phyloP scores from a whole-genome alignment of 2,888 invertebrate species.

The Spodoptera exigua region DNA sequence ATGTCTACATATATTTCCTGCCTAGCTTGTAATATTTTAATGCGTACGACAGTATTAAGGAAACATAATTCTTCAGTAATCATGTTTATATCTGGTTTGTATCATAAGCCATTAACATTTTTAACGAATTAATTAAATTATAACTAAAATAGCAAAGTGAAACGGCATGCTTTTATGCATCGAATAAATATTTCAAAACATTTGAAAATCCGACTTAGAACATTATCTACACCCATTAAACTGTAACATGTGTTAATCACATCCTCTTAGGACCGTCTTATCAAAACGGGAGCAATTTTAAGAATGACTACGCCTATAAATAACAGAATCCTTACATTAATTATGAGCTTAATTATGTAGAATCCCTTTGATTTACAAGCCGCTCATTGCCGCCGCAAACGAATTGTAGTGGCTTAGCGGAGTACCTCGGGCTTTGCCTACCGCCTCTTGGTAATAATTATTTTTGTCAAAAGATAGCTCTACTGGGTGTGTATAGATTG shows the following conservation, averaged over 20 bases:
- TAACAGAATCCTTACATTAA: conserved; percentile 87
- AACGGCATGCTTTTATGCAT: conserved; percentile 41
- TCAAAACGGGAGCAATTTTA: conserved; percentile 86
- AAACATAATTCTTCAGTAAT: conserved; percentile 78
- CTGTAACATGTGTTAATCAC: conserved; percentile 84
- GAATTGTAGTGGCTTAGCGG: conserved; percentile 87
- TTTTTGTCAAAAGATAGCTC: conserved; percentile 82
- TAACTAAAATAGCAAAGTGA: conserved; percentile 52
- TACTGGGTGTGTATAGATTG: conserved; percentile 70
- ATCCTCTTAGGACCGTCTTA: conserved; percentile 77
- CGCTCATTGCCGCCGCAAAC: conserved; percentile 87
- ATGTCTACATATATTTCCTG: conserved; percentile 78
- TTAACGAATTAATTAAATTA: conserved; percentile 65
- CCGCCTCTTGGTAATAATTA: conserved; percentile 82
- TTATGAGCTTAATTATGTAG: conserved; percentile 89
- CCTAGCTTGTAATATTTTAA: conserved; percentile 74
- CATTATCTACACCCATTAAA: conserved; percentile 80
- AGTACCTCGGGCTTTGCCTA: conserved; percentile 79
- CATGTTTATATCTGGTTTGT: conserved; percentile 65
- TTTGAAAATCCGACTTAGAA: conserved; percentile 62
- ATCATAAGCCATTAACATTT: conserved; percentile 58
- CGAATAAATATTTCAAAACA: conserved; percentile 54
- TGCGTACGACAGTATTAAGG: conserved; percentile 73
- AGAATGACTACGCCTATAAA: conserved; percentile 87
- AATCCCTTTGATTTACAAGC: conserved; percentile 89